Evolutionary conservation across 2,113 vertebrate species (phyloP), one percentile per base, ranked within the genome.

Genomic region (Rhinichthys klamathensis): DNA sequence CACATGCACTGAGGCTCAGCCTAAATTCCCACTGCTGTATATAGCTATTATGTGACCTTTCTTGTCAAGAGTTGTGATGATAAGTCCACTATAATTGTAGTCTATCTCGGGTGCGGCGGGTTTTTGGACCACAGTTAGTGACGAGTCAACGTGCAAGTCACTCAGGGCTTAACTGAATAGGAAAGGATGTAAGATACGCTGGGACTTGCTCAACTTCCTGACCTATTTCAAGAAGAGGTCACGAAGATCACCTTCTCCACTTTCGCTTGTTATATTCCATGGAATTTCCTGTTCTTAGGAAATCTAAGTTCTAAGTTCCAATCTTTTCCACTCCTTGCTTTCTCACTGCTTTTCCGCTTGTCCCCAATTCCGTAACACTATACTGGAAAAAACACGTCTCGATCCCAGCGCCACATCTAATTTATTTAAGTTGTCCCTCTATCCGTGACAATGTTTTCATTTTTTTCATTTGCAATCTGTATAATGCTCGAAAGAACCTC

Each of bases 181-280:
- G 93, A 92, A 88, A 92, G 89, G 90, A 92, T 86, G 82, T 60
- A 89, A 87, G 88, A 92, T 88, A 80, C 80, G 81, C 80, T 84
- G 41, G 86, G 73, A 74, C 84, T 84, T 73, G 86, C 73, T 49
- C 63, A 32, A 7, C 44, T 80, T 91, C 88, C 89, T 88, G 86
- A 70, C 25, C 70, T 60, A 84, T 86, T 84, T 73, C n/a, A 49
- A 51, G 81, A 87, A 32, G 44, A 61, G 84, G 67, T 73, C 80
- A 85, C 32, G 6, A 76, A 27, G 65, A 86, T 85, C 87, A 51
- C 84, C 74, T 32, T 56, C 74, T 8, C n/a, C 32, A 16, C 81
- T n/a, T 79, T 72, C 60, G 32, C 25, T n/a, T 44, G 54, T n/a
- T 85, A 69, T 83, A 30, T 30, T 38, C 23, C 44, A 76, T 21